These are phyloP conservation scores for Pecten maximus DNA, from an alignment of 2,888 invertebrate genomes.

Conservation along the genomic window DNA sequence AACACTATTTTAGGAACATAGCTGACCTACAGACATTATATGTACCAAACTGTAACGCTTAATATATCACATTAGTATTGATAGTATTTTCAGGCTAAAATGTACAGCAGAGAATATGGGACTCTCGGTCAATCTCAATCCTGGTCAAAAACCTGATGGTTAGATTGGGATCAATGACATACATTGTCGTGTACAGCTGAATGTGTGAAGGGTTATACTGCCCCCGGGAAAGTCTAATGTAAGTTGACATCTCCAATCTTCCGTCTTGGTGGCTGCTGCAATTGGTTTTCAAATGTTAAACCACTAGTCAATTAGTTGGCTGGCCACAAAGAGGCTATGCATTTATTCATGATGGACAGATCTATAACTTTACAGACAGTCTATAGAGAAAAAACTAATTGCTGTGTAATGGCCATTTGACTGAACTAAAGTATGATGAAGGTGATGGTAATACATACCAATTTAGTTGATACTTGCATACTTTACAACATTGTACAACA, in stretches of 20 bases:
- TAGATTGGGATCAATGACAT: not conserved
- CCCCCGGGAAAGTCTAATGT: not conserved
- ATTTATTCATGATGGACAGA: slow-evolving; percentile 16
- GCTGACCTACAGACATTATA: too few relatives aligned
- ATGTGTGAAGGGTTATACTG: not conserved
- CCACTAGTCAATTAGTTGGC: not conserved
- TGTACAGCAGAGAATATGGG: not conserved
- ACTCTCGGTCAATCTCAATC: not conserved
- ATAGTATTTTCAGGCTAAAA: not conserved
- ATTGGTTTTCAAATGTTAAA: slow-evolving; percentile 32
- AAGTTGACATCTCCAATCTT: slow-evolving; percentile 25
- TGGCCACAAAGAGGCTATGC: not conserved
- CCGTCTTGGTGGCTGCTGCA: slow-evolving; percentile 21
- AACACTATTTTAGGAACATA: too few relatives aligned
- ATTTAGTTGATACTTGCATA: not conserved
- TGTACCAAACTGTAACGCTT: too few relatives aligned
- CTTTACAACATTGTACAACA: not conserved
- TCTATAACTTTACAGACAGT: slow-evolving; percentile 28
- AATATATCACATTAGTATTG: too few relatives aligned
- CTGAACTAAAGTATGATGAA: not conserved
- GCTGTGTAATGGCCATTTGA: not conserved
- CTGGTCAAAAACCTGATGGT: not conserved
- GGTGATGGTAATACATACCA: slow-evolving; percentile 3
- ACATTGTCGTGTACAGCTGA: not conserved
- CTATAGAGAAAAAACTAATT: not conserved